These are phyloP conservation scores for Drosophila mimetica DNA, from an alignment of 2,888 invertebrate genomes.

Conservation along the genomic window DNA sequence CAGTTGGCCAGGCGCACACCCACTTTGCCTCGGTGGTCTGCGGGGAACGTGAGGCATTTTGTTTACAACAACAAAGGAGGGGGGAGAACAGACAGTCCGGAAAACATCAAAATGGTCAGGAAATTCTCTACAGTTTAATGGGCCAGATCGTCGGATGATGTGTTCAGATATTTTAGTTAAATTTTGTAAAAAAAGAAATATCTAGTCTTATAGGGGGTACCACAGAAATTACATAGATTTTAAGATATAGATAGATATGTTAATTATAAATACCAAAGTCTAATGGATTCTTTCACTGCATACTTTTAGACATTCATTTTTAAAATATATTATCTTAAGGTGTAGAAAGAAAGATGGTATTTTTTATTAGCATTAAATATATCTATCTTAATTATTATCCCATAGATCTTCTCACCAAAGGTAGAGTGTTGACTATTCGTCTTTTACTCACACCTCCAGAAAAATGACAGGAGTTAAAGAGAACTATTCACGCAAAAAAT, in stretches of 20 bases:
- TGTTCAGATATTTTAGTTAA: background rate
- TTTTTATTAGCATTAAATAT: too few species aligned
- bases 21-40: slow-evolving; percentile 14
- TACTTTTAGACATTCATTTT: too few species aligned
- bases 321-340: too few species aligned
- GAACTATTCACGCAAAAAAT: slow-evolving; percentile 4
- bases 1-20: slow-evolving; percentile 19
- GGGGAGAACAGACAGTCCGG: slow-evolving; percentile 11
- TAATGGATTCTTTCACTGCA: too few species aligned
- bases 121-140: slow-evolving; percentile 19
- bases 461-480: background rate
- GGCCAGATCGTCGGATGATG: background rate
- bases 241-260: too few species aligned
- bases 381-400: too few species aligned
- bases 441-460: background rate
- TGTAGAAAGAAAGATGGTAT: too few species aligned
- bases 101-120: slow-evolving; percentile 8
- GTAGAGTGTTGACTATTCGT: slow-evolving; percentile 9
- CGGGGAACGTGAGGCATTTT: slow-evolving; percentile 42
- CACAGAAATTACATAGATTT: too few species aligned
- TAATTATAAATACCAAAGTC: too few species aligned
- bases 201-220: background rate
- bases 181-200: background rate
- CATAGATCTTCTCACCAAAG: too few species aligned
- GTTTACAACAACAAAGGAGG: slow-evolving; percentile 57